Conservation (phyloP, 1,140 invertebrate species). For the Mycetomoellerius zeteki region DNA sequence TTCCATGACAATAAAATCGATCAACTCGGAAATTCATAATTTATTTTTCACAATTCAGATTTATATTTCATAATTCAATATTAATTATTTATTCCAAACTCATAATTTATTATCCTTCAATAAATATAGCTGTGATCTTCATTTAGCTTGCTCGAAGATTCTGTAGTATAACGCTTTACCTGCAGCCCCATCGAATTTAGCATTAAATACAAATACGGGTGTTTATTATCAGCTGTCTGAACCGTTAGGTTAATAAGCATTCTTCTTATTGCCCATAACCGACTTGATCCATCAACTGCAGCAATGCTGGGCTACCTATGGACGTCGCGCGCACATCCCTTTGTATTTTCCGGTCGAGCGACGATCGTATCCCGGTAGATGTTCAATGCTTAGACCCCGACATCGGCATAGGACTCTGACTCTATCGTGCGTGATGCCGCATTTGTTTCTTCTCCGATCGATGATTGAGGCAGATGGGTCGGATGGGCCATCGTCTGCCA, state of each 20-base stretch:
- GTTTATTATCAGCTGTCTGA: constrained; percentile 48
- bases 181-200: not conserved
- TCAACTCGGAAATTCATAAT: not conserved
- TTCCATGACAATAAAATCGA: not conserved
- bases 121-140: not conserved
- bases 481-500: constrained; percentile 52
- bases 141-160: not conserved
- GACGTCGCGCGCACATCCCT: constrained; percentile 55
- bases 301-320: constrained; percentile 34
- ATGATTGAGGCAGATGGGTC: constrained; percentile 55
- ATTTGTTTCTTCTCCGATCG: constrained; percentile 55
- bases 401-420: constrained; percentile 28
- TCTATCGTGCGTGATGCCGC: constrained; percentile 56
- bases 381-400: constrained; percentile 26
- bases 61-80: too few species aligned
- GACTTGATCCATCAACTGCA: constrained; percentile 43
- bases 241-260: constrained; percentile 24
- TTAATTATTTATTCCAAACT: not conserved
- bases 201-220: not conserved
- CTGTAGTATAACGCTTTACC: not conserved
- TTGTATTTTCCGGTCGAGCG: constrained; percentile 54
- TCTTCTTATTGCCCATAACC: not conserved
- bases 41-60: not conserved
- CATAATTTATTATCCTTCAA: not conserved
- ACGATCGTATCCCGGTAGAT: constrained; percentile 39